A percentile compares a stretch with the other conserved stretches of the same genome.
These are phyloP conservation scores for Sorex fumeus DNA, from an alignment of 2,113 vertebrate genomes.

Conservation along the genomic window DNA sequence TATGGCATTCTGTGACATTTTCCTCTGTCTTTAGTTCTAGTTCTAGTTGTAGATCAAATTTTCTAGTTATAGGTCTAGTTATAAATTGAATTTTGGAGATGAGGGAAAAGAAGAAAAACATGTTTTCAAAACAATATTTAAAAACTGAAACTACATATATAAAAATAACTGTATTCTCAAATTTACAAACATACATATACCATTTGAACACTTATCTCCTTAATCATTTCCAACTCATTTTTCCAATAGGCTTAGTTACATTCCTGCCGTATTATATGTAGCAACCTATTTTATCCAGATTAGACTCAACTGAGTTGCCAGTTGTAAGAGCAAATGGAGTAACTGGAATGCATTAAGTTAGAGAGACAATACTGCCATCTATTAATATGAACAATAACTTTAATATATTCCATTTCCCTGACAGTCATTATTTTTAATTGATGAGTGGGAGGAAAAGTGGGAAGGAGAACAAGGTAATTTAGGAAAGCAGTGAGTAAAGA, in stretches of 20 bases:
- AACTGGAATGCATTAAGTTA: neutral
- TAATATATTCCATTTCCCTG: conserved; percentile 71
- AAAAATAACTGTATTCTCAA: neutral
- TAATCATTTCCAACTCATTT: conserved; percentile 25
- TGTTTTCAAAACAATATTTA: conserved; percentile 37
- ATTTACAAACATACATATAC: neutral
- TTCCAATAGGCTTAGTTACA: conserved; percentile 45
- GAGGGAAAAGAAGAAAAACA: neutral
- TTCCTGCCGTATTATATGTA: neutral
- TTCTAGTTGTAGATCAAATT: too few relatives aligned
- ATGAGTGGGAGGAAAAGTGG: conserved; percentile 79
- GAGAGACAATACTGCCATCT: conserved; percentile 55
- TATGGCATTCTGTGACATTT: conserved; percentile 40
- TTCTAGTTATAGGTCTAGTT: too few relatives aligned
- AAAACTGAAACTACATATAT: neutral
- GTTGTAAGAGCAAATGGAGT: neutral
- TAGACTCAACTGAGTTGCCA: neutral
- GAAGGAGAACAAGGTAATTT: conserved; percentile 79
- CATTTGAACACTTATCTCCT: neutral
- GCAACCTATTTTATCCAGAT: conserved; percentile 19
- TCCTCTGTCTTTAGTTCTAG: neutral
- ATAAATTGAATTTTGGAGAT: neutral
- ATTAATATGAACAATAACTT: conserved; percentile 79
- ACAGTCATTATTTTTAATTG: conserved; percentile 80
- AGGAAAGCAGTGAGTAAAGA: conserved; percentile 65